Percentiles rank a stretch among this genome's conserved stretches.
These are phyloP conservation scores for Forficula auricularia DNA, from an alignment of 1,140 invertebrate genomes.

Conservation along the genomic window DNA sequence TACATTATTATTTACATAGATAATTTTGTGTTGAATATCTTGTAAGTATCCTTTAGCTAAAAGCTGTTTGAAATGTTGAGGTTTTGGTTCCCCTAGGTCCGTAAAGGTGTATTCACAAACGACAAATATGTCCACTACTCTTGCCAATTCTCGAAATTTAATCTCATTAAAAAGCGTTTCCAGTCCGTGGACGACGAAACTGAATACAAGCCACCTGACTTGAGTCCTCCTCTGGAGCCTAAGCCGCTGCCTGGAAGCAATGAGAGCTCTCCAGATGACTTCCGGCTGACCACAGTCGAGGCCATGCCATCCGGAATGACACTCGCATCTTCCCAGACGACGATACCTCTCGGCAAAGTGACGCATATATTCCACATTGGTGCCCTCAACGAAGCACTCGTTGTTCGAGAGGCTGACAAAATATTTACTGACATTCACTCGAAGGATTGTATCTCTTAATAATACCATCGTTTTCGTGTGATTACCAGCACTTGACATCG, in stretches of 20 bases:
- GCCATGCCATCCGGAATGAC: constrained; percentile 41
- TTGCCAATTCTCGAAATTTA: constrained; percentile 35
- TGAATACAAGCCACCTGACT: constrained; percentile 33
- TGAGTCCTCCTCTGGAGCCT: constrained; percentile 27
- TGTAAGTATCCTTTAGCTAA: constrained; percentile 22
- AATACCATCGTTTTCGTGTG: too few relatives aligned
- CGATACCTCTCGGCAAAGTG: not conserved
- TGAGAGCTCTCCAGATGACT: constrained; percentile 42
- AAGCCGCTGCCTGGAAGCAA: constrained; percentile 33
- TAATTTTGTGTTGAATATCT: constrained; percentile 32
- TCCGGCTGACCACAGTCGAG: constrained; percentile 44
- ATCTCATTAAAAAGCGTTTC: constrained; percentile 38
- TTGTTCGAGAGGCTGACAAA: constrained; percentile 3
- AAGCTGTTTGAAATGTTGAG: constrained; percentile 18
- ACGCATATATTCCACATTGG: constrained; percentile 4
- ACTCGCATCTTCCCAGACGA: constrained; percentile 25
- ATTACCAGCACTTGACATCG: too few relatives aligned
- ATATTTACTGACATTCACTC: not conserved
- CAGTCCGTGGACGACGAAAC: constrained; percentile 35
- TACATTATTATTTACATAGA: constrained; percentile 30
- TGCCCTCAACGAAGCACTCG: constrained; percentile 4
- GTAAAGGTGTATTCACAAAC: constrained; percentile 34
- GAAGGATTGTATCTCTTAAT: too few relatives aligned
- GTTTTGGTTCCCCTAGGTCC: constrained; percentile 24
- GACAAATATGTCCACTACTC: constrained; percentile 44